Percentiles rank a stretch among this genome's conserved stretches.
These are phyloP conservation scores for Lemur catta DNA, from an alignment of 2,797 vertebrate genomes.

Conservation along the genomic window DNA sequence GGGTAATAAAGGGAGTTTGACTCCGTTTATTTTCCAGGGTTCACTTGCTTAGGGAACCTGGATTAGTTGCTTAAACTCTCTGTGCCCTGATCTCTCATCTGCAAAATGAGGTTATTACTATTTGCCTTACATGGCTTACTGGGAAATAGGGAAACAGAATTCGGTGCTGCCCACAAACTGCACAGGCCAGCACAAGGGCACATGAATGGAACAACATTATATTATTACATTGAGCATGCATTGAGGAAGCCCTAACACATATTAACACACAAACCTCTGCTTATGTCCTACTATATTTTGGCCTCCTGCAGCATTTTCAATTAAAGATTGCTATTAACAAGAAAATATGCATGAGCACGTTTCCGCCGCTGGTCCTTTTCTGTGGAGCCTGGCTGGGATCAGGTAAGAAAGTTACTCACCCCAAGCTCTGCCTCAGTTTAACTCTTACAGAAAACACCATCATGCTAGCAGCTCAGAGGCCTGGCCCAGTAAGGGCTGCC, in stretches of 20 bases:
- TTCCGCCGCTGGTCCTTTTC: neutral
- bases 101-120: conserved; percentile 46
- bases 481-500: neutral
- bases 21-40: conserved; percentile 27
- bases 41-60: conserved; percentile 27
- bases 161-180: neutral
- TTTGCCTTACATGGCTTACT: conserved; percentile 18
- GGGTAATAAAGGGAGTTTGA: neutral
- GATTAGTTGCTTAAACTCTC: conserved; percentile 46
- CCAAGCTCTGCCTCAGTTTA: neutral
- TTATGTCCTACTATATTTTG: neutral
- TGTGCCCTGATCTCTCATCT: conserved; percentile 41
- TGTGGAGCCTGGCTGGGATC: neutral
- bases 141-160: neutral
- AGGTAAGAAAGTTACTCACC: neutral
- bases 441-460: neutral
- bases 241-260: neutral
- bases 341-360: neutral
- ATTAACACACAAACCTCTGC: neutral
- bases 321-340: neutral
- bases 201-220: neutral
- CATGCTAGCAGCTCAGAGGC: neutral
- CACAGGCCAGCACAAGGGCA: neutral
- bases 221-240: neutral
- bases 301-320: neutral